Evolutionary conservation across 1,140 invertebrate genomes (phyloP).

Genomic region (Ceratosolen solmsi): DNA sequence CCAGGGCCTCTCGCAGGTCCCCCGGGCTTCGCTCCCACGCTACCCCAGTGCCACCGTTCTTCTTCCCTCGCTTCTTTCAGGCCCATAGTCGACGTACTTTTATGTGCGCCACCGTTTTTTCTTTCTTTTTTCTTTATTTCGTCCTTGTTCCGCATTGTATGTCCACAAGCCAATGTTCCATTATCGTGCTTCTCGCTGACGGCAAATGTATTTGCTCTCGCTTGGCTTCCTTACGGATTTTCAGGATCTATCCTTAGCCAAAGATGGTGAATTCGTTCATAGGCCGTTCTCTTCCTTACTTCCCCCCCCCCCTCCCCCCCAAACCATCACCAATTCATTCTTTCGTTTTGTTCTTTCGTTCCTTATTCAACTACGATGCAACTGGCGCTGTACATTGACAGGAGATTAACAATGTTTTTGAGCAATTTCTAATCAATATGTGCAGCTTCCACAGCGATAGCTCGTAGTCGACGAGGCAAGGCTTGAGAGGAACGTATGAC

Average conservation of each 20-base stretch:
- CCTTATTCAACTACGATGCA: too few relatives aligned
- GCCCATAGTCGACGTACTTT: neutral
- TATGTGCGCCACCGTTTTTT: too few relatives aligned
- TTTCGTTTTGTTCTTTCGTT: too few relatives aligned
- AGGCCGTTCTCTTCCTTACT: too few relatives aligned
- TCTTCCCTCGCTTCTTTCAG: neutral
- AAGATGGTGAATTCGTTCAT: neutral
- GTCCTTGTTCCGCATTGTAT: neutral
- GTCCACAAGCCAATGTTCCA: neutral
- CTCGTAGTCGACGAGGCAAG: too few relatives aligned
- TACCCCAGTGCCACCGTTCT: neutral
- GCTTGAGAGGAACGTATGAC: too few relatives aligned
- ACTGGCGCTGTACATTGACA: neutral
- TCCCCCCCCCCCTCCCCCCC: too few relatives aligned
- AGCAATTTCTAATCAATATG: conserved; percentile 3
- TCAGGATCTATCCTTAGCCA: neutral
- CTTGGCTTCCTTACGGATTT: neutral
- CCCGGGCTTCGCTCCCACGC: conserved; percentile 39
- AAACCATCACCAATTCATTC: neutral
- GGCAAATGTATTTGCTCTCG: neutral
- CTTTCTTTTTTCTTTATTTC: too few relatives aligned
- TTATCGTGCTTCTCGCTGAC: neutral
- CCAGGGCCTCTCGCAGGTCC: conserved; percentile 27
- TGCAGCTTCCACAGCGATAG: neutral
- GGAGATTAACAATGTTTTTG: conserved; percentile 5